Conservation (phyloP, 2,113 vertebrate species). For the Amazona vittata region DNA sequence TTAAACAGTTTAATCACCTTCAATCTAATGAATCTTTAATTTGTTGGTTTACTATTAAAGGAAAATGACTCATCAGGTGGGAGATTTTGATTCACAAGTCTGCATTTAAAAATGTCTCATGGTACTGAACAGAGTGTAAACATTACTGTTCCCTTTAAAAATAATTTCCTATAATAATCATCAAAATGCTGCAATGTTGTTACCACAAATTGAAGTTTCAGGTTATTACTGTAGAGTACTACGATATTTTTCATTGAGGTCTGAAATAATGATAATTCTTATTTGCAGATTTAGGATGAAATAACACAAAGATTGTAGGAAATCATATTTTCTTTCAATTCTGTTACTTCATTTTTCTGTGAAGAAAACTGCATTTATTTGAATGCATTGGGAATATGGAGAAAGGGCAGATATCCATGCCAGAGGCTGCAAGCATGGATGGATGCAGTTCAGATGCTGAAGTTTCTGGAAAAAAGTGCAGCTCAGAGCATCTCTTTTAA, state of each 20-base stretch:
- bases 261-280: background rate
- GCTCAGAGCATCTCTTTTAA: background rate
- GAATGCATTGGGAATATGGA: background rate
- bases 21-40: constrained; percentile 39
- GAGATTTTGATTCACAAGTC: constrained; percentile 19
- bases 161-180: background rate
- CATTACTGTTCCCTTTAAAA: constrained; percentile 24
- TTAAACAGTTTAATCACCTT: constrained; percentile 30
- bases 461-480: background rate
- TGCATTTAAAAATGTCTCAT: constrained; percentile 32
- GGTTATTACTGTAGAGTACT: background rate
- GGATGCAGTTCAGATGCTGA: background rate
- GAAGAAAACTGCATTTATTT: background rate
- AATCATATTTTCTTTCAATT: background rate
- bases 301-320: background rate
- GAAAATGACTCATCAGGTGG: constrained; percentile 53
- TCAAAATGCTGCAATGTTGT: background rate
- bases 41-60: constrained; percentile 42
- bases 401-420: background rate
- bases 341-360: background rate
- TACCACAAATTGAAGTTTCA: background rate
- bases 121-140: background rate
- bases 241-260: background rate
- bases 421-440: background rate
- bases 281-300: background rate